These are phyloP conservation scores for Tenthredo amoena DNA, from an alignment of 2,888 invertebrate species.

Conservation along the genomic window DNA sequence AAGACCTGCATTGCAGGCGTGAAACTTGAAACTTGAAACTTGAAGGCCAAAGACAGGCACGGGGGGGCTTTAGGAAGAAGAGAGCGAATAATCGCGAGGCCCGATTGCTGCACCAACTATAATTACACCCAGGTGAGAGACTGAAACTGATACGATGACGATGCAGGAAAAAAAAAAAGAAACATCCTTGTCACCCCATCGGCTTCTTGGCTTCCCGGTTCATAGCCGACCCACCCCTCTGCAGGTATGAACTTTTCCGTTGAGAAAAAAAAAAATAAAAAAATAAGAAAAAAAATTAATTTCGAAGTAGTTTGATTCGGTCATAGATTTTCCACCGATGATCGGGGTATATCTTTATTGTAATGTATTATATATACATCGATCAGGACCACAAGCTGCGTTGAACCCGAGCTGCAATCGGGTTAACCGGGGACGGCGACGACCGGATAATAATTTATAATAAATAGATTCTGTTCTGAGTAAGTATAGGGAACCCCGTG, in stretches of 20 bases:
- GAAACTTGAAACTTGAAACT: constrained; percentile 35
- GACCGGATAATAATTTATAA: background rate
- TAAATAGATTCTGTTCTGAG: background rate
- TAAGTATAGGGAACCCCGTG: constrained; percentile 13
- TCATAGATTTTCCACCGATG: background rate
- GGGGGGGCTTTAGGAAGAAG: background rate
- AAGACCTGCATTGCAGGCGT: background rate
- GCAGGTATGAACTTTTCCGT: background rate
- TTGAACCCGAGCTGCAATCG: constrained; percentile 20
- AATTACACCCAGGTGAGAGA: constrained; percentile 10
- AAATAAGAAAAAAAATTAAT: background rate
- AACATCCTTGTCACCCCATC: background rate
- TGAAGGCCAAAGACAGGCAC: background rate
- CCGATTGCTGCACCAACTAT: background rate
- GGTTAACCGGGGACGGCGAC: constrained; percentile 24
- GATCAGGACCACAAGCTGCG: background rate
- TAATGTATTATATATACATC: background rate
- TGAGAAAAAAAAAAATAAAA: background rate
- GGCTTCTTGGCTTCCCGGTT: constrained; percentile 11
- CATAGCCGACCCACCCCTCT: background rate
- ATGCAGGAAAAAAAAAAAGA: background rate
- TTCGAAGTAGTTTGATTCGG: background rate
- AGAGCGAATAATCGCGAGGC: background rate
- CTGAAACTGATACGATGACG: background rate
- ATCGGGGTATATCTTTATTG: too few relatives aligned